A percentile compares a stretch with the other conserved stretches of the same genome.
Evolutionary conservation across 2,888 invertebrate genomes (phyloP).

Genomic region (Aleiodes alternator): DNA sequence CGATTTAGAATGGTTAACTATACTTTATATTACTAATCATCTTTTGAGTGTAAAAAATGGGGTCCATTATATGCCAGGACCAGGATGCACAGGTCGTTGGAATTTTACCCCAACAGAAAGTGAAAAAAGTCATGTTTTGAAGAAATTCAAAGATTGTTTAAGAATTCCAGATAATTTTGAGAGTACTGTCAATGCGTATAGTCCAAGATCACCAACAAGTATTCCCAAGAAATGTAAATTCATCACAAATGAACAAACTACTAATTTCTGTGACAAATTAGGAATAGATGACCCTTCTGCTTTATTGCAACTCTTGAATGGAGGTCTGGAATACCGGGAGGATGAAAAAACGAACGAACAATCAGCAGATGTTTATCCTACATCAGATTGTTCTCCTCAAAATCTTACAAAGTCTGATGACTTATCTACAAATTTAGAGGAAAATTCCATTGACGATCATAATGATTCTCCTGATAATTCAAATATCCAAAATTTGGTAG

Average conservation of each 20-base stretch:
- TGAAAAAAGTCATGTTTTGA: constrained; percentile 82
- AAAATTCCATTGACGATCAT: not conserved
- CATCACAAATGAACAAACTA: constrained; percentile 82
- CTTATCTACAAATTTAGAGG: not conserved
- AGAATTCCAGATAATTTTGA: constrained; percentile 87
- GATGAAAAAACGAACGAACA: constrained; percentile 11
- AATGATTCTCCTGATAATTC: not conserved
- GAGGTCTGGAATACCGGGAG: constrained; percentile 11
- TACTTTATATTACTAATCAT: constrained; percentile 92
- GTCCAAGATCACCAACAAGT: constrained; percentile 70
- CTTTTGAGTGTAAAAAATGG: constrained; percentile 84
- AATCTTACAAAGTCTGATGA: not conserved
- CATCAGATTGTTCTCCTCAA: not conserved
- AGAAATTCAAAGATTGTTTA: constrained; percentile 82
- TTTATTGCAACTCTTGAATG: constrained; percentile 74
- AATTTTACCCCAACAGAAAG: constrained; percentile 85
- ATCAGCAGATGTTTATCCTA: not conserved
- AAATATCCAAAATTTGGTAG: not conserved
- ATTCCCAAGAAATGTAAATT: constrained; percentile 71
- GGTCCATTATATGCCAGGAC: constrained; percentile 89
- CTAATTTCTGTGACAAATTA: constrained; percentile 81
- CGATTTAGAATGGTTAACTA: constrained; percentile 96
- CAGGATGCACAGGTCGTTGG: constrained; percentile 82
- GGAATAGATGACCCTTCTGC: constrained; percentile 89
- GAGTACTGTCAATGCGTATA: constrained; percentile 83